Percentiles rank a stretch among this genome's conserved stretches.
phyloP scores from a whole-genome alignment of 2,797 vertebrate species.

The Takifugu rubripes region DNA sequence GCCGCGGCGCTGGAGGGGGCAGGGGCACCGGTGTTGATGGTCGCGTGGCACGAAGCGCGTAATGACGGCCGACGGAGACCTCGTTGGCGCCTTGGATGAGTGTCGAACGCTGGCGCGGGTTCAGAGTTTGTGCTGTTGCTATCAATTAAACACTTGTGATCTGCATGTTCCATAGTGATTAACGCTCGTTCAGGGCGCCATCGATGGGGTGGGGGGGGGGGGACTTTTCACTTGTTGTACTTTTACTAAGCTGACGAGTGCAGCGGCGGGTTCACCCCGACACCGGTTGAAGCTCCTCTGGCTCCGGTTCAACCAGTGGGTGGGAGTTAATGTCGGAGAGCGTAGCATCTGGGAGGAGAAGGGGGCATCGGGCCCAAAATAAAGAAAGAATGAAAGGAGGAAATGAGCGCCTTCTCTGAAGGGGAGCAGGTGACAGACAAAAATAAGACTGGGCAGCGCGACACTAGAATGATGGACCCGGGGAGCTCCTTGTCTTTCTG shows the following conservation, averaged over 20 bases:
- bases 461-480: slow-evolving; percentile 19
- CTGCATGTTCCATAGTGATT: slow-evolving; percentile 31
- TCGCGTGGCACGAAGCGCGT: slow-evolving; percentile 46
- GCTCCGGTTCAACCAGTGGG: background rate
- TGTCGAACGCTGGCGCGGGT: slow-evolving; percentile 10
- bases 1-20: slow-evolving; percentile 73
- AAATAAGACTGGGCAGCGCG: slow-evolving; percentile 13
- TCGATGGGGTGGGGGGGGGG: slow-evolving; percentile 20
- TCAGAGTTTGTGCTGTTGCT: slow-evolving; percentile 19
- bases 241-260: slow-evolving; percentile 36
- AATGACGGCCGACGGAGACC: slow-evolving; percentile 52
- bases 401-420: slow-evolving; percentile 18
- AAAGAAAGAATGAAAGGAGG: background rate
- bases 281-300: slow-evolving; percentile 51
- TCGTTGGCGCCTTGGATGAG: slow-evolving; percentile 38
- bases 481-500: slow-evolving; percentile 24
- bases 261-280: background rate
- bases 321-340: slow-evolving; percentile 25
- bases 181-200: slow-evolving; percentile 30
- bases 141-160: slow-evolving; percentile 38
- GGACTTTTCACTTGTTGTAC: slow-evolving; percentile 47
- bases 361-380: too few species aligned
- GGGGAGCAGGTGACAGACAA: slow-evolving; percentile 14
- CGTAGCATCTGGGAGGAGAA: slow-evolving; percentile 1
- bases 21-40: slow-evolving; percentile 42